phyloP scores from a whole-genome alignment of 2,113 vertebrate species.

The Leptocoma aspasia region DNA sequence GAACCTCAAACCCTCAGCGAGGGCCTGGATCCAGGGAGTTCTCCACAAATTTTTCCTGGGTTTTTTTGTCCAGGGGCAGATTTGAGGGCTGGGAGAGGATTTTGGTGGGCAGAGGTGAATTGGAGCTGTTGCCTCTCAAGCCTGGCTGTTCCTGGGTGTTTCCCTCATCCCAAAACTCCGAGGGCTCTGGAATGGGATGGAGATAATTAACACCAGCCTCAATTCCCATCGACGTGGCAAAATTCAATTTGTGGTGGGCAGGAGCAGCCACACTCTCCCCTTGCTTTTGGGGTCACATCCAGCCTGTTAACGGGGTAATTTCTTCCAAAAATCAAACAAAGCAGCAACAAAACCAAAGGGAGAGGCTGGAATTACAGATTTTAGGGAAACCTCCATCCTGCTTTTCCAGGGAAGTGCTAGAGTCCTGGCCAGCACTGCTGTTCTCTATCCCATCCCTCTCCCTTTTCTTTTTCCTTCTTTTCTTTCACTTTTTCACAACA shows the following conservation, averaged over 20 bases:
- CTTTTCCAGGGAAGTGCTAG: background rate
- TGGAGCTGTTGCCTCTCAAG: rapidly evolving
- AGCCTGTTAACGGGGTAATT: rapidly evolving
- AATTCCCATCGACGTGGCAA: background rate
- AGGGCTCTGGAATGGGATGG: background rate
- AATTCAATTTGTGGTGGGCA: background rate
- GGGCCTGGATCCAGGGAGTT: rapidly evolving
- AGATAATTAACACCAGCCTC: background rate
- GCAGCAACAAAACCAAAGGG: background rate
- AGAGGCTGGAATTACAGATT: background rate
- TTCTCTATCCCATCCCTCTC: background rate
- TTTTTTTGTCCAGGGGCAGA: background rate
- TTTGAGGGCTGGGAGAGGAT: background rate
- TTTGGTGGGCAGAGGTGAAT: background rate
- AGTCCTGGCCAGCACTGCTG: background rate
- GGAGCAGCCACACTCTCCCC: background rate
- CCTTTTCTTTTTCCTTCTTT: background rate
- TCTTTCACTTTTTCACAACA: background rate
- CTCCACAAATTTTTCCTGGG: background rate
- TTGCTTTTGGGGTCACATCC: background rate
- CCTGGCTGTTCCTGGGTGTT: background rate
- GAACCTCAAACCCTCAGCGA: background rate
- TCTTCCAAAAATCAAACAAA: background rate
- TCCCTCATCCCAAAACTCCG: background rate
- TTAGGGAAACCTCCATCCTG: background rate